phyloP scores from a whole-genome alignment of 2,888 invertebrate genomes.

The Microctonus hyperodae region DNA sequence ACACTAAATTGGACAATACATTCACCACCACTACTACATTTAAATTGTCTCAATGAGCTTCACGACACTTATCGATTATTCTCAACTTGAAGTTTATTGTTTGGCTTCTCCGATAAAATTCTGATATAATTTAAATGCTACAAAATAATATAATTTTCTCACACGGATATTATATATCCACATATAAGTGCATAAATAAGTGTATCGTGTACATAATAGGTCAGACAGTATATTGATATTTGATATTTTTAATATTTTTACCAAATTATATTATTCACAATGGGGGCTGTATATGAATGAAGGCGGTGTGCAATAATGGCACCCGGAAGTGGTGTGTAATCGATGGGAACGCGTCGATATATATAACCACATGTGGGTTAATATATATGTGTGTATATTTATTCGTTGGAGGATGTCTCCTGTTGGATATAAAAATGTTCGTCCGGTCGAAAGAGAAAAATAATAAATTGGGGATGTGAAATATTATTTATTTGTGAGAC shows the following conservation, averaged over 20 bases:
- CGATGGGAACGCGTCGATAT: conserved; percentile 12
- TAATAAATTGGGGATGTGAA: neutral
- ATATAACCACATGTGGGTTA: conserved; percentile 9
- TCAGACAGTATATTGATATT: too few species aligned
- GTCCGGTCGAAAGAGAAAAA: conserved; percentile 4
- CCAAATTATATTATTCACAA: conserved; percentile 1
- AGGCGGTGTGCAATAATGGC: conserved; percentile 3
- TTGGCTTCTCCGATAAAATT: neutral
- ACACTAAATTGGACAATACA: conserved; percentile 37
- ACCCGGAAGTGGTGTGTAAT: conserved; percentile 18
- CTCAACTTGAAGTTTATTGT: neutral
- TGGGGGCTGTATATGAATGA: neutral
- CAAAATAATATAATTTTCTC: too few species aligned
- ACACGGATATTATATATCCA: too few species aligned
- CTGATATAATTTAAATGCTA: neutral
- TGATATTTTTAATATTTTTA: neutral
- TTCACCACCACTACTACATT: conserved; percentile 25
- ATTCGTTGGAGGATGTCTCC: conserved; percentile 13
- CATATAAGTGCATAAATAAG: neutral
- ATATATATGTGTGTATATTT: neutral
- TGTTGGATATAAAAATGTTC: conserved; percentile 2
- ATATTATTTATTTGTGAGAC: too few species aligned
- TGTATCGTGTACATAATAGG: too few species aligned
- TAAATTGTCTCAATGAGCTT: conserved; percentile 39
- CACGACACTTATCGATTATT: conserved; percentile 13